Conservation (phyloP, 2,797 vertebrate species). For the Nothura maculosa region DNA sequence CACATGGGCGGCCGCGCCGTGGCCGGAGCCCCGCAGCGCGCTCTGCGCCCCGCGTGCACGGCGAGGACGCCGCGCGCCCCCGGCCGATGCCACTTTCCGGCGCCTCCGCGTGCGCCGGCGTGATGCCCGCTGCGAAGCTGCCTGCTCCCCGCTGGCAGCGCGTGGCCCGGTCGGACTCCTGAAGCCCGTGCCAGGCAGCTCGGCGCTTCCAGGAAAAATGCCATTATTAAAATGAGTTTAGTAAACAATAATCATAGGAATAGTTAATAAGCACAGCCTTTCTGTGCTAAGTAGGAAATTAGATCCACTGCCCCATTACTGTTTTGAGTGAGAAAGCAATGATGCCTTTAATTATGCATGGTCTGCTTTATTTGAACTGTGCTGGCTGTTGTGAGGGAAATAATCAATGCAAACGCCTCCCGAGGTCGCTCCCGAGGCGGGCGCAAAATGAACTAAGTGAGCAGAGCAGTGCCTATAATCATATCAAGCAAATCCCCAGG, state of each 20-base stretch:
- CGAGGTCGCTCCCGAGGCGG: conserved; percentile 71
- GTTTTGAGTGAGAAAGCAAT: conserved; percentile 74
- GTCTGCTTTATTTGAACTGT: conserved; percentile 77
- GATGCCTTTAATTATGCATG: conserved; percentile 79
- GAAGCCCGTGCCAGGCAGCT: neutral
- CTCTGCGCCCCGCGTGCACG: too few relatives aligned
- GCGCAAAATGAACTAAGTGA: conserved; percentile 73
- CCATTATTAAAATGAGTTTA: conserved; percentile 69
- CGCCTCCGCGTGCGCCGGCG: too few relatives aligned
- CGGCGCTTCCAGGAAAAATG: neutral
- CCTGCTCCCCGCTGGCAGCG: rapidly evolving
- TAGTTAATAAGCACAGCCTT: conserved; percentile 72
- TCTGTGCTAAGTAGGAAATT: conserved; percentile 76
- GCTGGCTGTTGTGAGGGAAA: conserved; percentile 68
- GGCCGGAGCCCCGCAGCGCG: too few relatives aligned
- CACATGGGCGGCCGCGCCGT: conserved; percentile 7
- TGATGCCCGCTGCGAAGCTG: neutral
- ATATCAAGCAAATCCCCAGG: conserved; percentile 70
- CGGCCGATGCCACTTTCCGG: too few relatives aligned
- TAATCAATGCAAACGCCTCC: conserved; percentile 72
- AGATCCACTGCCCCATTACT: conserved; percentile 72
- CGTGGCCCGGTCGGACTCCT: rapidly evolving
- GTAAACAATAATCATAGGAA: conserved; percentile 74
- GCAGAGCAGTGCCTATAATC: conserved; percentile 61
- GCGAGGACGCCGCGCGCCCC: too few relatives aligned